Conservation (phyloP, 2,888 invertebrate genomes). For the Lottia scabra region DNA sequence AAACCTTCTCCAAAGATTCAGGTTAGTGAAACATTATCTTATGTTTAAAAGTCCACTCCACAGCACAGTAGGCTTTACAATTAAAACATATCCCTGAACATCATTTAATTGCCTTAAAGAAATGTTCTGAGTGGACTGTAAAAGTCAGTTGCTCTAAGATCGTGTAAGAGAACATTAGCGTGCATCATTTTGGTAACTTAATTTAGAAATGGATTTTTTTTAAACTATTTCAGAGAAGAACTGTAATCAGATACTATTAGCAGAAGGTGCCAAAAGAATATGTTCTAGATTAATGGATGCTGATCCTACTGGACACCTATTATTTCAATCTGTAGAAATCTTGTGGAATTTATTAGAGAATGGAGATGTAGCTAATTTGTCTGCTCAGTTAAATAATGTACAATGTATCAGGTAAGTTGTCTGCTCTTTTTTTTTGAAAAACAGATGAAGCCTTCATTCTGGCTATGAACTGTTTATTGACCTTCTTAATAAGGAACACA, state of each 20-base stretch:
- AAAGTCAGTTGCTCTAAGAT: too few relatives aligned
- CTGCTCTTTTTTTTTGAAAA: too few relatives aligned
- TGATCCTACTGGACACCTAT: conserved; percentile 61
- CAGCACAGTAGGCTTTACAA: too few relatives aligned
- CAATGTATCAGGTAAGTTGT: conserved; percentile 59
- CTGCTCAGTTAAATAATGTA: conserved; percentile 62
- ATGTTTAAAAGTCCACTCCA: too few relatives aligned
- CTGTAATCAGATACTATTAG: conserved; percentile 65
- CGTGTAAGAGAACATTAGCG: too few relatives aligned
- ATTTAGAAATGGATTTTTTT: not conserved
- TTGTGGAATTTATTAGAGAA: conserved; percentile 67
- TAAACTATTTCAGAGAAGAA: conserved; percentile 51
- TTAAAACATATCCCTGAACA: too few relatives aligned
- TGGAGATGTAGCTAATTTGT: conserved; percentile 54
- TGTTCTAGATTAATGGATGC: conserved; percentile 62
- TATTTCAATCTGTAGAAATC: conserved; percentile 67
- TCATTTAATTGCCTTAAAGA: too few relatives aligned
- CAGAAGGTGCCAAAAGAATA: conserved; percentile 57
- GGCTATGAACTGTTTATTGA: too few relatives aligned
- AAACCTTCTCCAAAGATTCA: conserved; percentile 64
- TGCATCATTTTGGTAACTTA: not conserved
- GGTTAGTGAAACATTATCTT: conserved; percentile 38
- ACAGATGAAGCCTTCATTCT: too few relatives aligned
- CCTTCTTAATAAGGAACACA: too few relatives aligned
- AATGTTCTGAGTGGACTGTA: too few relatives aligned